A percentile compares a stretch with the other conserved stretches of the same genome.
These are phyloP conservation scores for Allolobophora icterica DNA, from an alignment of 2,888 invertebrate genomes.

Conservation along the genomic window DNA sequence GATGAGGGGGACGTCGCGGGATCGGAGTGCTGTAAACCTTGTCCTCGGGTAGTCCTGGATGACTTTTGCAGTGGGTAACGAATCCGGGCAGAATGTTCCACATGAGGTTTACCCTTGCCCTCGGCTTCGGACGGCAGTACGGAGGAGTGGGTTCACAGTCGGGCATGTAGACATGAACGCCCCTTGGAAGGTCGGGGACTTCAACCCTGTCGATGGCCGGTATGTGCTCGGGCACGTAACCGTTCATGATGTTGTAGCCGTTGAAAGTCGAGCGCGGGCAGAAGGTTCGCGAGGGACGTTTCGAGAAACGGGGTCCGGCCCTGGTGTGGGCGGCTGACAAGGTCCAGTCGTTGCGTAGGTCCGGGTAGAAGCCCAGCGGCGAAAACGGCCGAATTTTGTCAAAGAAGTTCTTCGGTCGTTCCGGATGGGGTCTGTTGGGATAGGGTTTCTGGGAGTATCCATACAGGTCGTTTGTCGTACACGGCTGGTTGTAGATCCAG, in stretches of 20 bases:
- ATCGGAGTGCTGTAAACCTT: background rate
- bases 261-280: background rate
- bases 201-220: background rate
- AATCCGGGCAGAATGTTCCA: background rate
- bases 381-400: conserved; percentile 48
- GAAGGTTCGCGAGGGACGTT: conserved; percentile 2
- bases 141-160: conserved; percentile 31
- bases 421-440: background rate
- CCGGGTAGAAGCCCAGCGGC: conserved; percentile 48
- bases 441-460: conserved; percentile 38
- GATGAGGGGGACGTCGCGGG: conserved; percentile 8
- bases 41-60: background rate
- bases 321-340: background rate
- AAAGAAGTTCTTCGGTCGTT: conserved; percentile 35
- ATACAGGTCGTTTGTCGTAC: conserved; percentile 48
- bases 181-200: background rate
- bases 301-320: background rate
- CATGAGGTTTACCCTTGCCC: conserved; percentile 8
- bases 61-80: background rate
- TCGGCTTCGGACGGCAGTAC: background rate
- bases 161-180: conserved; percentile 9
- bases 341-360: conserved; percentile 35
- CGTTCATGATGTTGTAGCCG: conserved; percentile 28
- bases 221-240: conserved; percentile 5
- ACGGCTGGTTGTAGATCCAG: conserved; percentile 48